Percentiles rank a stretch among this genome's conserved stretches.
These are phyloP conservation scores for Anoplolepis gracilipes DNA, from an alignment of 1,140 invertebrate species.

Conservation along the genomic window DNA sequence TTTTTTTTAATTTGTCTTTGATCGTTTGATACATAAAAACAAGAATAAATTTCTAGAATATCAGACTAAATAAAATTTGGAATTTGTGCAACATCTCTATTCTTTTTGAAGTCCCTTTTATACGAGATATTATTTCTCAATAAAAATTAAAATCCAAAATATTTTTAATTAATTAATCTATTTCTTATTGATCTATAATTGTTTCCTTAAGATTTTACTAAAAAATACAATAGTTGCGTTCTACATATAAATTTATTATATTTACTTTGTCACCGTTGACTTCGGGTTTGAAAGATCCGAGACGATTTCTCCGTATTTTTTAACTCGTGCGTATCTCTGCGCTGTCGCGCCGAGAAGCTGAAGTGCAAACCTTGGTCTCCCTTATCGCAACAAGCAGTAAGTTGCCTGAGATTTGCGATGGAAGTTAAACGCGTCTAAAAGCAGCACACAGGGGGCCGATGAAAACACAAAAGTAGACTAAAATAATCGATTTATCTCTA, in stretches of 20 bases:
- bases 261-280: too few relatives aligned
- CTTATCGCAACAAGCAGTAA: too few relatives aligned
- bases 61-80: neutral
- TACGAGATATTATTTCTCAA: neutral
- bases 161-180: neutral
- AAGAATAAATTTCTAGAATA: neutral
- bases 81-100: neutral
- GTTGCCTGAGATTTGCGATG: too few relatives aligned
- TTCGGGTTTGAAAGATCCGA: too few relatives aligned
- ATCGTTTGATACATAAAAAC: neutral
- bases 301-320: too few relatives aligned
- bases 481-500: too few relatives aligned
- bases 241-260: neutral
- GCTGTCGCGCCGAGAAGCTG: too few relatives aligned
- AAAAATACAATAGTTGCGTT: neutral
- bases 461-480: too few relatives aligned
- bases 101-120: neutral
- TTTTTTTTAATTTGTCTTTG: neutral
- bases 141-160: neutral
- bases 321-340: too few relatives aligned
- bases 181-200: neutral
- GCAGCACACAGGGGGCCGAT: too few relatives aligned
- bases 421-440: too few relatives aligned
- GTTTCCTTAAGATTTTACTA: neutral
- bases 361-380: too few relatives aligned